Base-by-base conservation (phyloP, 2,113 vertebrate species). In the Pithys albifrons region DNA sequence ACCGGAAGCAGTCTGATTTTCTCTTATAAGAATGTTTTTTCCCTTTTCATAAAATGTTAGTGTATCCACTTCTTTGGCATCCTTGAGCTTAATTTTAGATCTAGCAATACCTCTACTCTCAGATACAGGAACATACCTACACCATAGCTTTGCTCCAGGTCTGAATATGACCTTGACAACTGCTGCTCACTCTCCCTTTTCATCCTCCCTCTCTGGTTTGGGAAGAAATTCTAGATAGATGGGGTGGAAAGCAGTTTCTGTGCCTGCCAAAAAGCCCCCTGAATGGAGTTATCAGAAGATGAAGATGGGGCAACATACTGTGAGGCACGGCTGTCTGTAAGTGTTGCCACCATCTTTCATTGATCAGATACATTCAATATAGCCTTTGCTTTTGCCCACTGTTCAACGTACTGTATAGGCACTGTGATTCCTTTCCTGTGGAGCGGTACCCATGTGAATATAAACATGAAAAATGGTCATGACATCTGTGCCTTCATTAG, bases 271-370 rank as follows among this genome's bases (percentile, higher is more conserved):
- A 78, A 70, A 37, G 9, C 10, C 14, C 9, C 12, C 22, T 66
- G 8, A n/a, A 9, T 2, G 3, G 12, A 73, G 9, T 0, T 0
- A 33, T n/a, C 17, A 54, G 48, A 71, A n/a, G 25, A 39, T 2
- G 25, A 31, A 25, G 41, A 22, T 8, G 8, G 23, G 19, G 3
- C 14, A 78, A 15, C 23, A 55, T 1, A 3, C 14, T 24, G 24
- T 33, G 33, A 82, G 46, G 10, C 17, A 51, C 0, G 0, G 1
- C 35, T 61, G 31, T 12, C 25, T 22, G 14, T 61, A 37, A 17
- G 6, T 12, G 2, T 19, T 61, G 19, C 37, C 59, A 55, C 9
- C 25, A 25, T 3, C 7, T 65, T 46, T 19, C 59, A 10, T 59
- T n/a, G n/a, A 23, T 25, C 25, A 73, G 45, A 41, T 6, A 41